Evolutionary conservation across 2,113 vertebrate species (phyloP).

Genomic region (Psilopsiagon aymara): DNA sequence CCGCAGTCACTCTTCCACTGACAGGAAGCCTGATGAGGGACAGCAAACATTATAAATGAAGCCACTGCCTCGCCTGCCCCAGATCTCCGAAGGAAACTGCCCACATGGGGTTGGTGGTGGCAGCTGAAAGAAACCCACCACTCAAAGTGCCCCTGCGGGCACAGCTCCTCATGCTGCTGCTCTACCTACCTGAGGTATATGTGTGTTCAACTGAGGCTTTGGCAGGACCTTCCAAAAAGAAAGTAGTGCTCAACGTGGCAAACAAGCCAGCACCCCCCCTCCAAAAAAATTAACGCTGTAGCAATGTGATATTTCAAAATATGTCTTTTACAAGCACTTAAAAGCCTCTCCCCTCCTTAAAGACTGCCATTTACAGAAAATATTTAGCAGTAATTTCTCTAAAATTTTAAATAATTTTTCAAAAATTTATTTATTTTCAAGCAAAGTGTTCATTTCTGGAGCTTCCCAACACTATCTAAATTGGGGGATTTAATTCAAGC

Average conservation of each 20-base stretch:
- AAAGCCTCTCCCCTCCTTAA: background rate
- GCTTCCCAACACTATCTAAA: rapidly evolving
- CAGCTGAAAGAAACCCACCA: background rate
- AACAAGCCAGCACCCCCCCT: background rate
- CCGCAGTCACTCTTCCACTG: rapidly evolving
- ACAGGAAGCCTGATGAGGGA: rapidly evolving
- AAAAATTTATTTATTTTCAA: background rate
- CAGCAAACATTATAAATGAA: background rate
- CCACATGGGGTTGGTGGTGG: rapidly evolving
- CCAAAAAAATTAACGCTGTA: rapidly evolving
- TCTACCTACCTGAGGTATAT: rapidly evolving
- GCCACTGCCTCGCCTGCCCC: rapidly evolving
- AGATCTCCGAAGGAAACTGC: background rate
- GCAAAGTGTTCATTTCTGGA: background rate
- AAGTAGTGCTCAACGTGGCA: background rate
- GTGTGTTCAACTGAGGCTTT: rapidly evolving
- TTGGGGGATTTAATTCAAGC: rapidly evolving
- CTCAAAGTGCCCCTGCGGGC: too few relatives aligned
- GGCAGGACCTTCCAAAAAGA: rapidly evolving
- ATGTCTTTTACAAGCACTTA: rapidly evolving
- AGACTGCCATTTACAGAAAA: background rate
- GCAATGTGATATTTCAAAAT: background rate
- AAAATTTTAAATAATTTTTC: too few relatives aligned
- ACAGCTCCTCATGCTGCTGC: too few relatives aligned
- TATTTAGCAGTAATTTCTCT: background rate